phyloP scores from a whole-genome alignment of 2,797 vertebrate genomes.

The Lates japonicus region DNA sequence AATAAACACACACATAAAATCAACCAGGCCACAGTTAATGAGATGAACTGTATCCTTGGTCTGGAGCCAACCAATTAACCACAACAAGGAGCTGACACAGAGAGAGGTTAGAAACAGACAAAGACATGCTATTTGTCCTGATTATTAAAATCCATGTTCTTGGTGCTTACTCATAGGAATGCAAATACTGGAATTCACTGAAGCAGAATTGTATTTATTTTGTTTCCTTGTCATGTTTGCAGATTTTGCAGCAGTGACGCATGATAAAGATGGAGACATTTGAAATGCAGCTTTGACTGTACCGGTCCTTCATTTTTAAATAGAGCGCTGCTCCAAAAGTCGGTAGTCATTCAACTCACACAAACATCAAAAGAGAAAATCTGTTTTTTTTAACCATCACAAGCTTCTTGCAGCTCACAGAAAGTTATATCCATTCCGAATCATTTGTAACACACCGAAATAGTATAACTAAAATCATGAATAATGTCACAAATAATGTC shows the following conservation, averaged over 20 bases:
- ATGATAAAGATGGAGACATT: background rate
- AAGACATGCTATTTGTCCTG: background rate
- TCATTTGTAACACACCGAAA: background rate
- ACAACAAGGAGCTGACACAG: slow-evolving; percentile 12
- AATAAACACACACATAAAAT: slow-evolving; percentile 39
- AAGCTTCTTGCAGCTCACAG: background rate
- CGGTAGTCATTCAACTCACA: background rate
- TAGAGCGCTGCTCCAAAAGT: too few species aligned
- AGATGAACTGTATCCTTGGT: slow-evolving; percentile 44
- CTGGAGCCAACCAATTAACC: slow-evolving; percentile 44
- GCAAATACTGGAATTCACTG: background rate
- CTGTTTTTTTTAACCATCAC: background rate
- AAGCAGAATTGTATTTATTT: background rate
- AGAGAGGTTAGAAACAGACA: slow-evolving; percentile 13
- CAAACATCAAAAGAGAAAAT: background rate
- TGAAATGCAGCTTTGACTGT: background rate
- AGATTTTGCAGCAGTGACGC: background rate
- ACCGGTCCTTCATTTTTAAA: background rate
- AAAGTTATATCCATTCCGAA: background rate
- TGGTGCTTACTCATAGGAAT: background rate
- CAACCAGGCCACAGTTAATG: slow-evolving; percentile 41
- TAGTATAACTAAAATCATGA: background rate
- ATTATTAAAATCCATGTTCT: background rate
- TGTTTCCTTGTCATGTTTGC: background rate
- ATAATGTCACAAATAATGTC: background rate